Percentiles rank a stretch among this genome's conserved stretches.
These are phyloP conservation scores for Rhinoraja longicauda DNA, from an alignment of 2,797 vertebrate genomes.

Conservation along the genomic window DNA sequence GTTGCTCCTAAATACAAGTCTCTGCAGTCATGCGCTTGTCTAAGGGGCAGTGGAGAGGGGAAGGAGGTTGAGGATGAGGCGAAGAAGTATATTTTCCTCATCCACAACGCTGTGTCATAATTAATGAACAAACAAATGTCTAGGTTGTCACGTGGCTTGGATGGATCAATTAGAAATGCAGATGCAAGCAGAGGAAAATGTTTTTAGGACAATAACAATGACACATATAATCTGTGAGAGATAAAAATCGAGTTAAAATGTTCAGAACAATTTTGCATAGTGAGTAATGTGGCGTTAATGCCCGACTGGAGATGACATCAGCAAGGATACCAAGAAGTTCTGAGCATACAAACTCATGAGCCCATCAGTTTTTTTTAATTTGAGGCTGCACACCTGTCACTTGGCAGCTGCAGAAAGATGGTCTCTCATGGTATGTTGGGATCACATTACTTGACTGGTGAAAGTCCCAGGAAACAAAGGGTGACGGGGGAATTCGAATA, in stretches of 20 bases:
- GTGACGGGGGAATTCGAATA: not conserved
- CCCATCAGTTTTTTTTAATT: not conserved
- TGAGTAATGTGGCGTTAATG: not conserved
- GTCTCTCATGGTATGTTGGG: not conserved
- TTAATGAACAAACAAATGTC: not conserved
- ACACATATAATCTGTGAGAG: no score
- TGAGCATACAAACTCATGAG: not conserved
- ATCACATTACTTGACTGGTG: not conserved
- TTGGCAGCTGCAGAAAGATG: not conserved
- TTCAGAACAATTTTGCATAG: not conserved
- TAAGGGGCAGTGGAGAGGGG: not conserved
- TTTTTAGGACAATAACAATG: no score
- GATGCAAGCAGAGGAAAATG: not conserved
- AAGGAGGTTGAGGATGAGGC: not conserved
- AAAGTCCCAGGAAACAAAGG: not conserved
- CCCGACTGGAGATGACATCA: not conserved
- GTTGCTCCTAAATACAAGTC: not conserved
- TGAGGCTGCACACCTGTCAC: not conserved
- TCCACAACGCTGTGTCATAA: not conserved
- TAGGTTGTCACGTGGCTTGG: not conserved
- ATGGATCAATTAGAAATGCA: not conserved
- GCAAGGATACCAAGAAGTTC: not conserved
- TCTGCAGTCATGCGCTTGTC: no score
- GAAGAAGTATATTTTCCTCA: not conserved
- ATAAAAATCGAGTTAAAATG: no score